phyloP scores from a whole-genome alignment of 2,797 vertebrate genomes.

The Phaenicophaeus curvirostris region DNA sequence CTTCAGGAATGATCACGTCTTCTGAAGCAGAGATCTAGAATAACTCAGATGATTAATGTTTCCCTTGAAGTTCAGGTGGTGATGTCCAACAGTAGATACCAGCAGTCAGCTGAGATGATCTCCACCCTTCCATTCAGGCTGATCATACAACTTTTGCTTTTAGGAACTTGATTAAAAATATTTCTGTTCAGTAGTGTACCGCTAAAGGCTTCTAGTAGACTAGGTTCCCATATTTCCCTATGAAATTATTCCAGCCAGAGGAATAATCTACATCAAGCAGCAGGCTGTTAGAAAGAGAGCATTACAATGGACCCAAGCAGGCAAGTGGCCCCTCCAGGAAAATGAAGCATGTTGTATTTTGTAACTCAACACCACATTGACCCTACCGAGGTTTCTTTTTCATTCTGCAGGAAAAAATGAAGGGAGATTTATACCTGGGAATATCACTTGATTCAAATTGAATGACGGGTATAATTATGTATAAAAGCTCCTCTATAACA shows the following conservation, averaged over 20 bases:
- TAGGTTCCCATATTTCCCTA: not conserved
- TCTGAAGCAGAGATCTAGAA: not conserved
- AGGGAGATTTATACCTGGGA: conserved; percentile 23
- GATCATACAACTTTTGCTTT: not conserved
- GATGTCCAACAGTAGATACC: no score
- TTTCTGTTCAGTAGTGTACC: not conserved
- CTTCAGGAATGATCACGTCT: not conserved
- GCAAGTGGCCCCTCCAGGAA: not conserved
- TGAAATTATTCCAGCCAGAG: not conserved
- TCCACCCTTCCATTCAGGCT: not conserved
- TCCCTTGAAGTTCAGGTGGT: not conserved
- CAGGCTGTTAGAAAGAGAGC: not conserved
- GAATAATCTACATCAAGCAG: not conserved
- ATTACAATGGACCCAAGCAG: not conserved
- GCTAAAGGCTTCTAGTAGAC: not conserved
- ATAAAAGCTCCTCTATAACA: conserved; percentile 7
- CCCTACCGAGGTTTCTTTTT: conserved; percentile 2
- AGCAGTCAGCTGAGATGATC: not conserved
- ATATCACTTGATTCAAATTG: conserved; percentile 16
- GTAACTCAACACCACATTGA: not conserved
- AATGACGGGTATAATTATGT: conserved; percentile 23
- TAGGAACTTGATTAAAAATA: not conserved
- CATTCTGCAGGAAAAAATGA: not conserved
- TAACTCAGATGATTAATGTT: not conserved
- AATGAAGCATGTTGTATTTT: conserved; percentile 2